A percentile compares a stretch with the other conserved stretches of the same genome.
Conservation (phyloP, 2,797 vertebrate species). For the Triplophysa yarkandensis region DNA sequence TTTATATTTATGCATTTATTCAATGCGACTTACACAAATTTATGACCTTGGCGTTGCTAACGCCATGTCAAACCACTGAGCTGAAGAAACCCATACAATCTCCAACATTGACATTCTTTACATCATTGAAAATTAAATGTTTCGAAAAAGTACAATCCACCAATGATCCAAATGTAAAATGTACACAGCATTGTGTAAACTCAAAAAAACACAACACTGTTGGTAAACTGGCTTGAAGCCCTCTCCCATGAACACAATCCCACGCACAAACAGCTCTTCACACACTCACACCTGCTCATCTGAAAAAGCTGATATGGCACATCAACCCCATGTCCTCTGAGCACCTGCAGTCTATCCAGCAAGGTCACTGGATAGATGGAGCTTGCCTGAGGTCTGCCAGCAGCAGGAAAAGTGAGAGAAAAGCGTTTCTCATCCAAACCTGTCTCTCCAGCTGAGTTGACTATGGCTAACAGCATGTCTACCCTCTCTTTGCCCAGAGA, state of each 20-base stretch:
- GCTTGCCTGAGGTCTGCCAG: slow-evolving; percentile 31
- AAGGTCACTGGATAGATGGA: slow-evolving; percentile 44
- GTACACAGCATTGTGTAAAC: background rate
- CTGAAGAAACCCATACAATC: too few relatives aligned
- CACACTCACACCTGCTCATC: slow-evolving; percentile 12
- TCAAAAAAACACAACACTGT: background rate
- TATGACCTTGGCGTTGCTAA: too few relatives aligned
- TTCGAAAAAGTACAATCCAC: background rate
- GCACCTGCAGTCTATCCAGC: slow-evolving; percentile 42
- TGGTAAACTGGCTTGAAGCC: background rate
- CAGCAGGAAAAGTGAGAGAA: slow-evolving; percentile 32
- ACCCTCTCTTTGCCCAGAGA: slow-evolving; percentile 12
- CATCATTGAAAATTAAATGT: too few relatives aligned
- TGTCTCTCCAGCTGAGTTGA: slow-evolving; percentile 43
- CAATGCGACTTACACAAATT: too few relatives aligned
- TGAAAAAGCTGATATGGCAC: slow-evolving; percentile 42
- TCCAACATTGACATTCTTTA: too few relatives aligned
- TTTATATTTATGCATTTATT: too few relatives aligned
- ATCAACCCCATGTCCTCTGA: slow-evolving; percentile 40
- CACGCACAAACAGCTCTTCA: background rate
- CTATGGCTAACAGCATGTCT: slow-evolving; percentile 35
- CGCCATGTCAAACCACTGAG: too few relatives aligned
- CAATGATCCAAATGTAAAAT: too few relatives aligned
- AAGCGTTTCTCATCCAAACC: slow-evolving; percentile 35
- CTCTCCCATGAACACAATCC: background rate